Evolutionary conservation across 2,888 invertebrate genomes (phyloP).

Genomic region (Drosophila seclusa): DNA sequence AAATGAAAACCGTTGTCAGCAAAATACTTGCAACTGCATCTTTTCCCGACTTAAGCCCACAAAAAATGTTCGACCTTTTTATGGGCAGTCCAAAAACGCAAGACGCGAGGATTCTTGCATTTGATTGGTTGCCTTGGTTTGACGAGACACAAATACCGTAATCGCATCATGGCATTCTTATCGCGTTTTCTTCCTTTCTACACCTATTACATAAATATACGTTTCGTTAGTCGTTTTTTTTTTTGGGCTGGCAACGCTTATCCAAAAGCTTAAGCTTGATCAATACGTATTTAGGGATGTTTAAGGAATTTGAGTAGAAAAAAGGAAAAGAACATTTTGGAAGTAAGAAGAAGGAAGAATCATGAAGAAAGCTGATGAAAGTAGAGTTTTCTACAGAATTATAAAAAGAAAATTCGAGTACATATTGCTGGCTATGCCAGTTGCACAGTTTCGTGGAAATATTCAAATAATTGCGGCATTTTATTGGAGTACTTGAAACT

Average conservation of each 20-base stretch:
- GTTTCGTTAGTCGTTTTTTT: background rate
- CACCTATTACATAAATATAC: background rate
- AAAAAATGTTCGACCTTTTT: slow-evolving; percentile 40
- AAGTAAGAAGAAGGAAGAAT: background rate
- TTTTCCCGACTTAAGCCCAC: slow-evolving; percentile 31
- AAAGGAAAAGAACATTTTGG: background rate
- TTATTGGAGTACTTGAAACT: slow-evolving; percentile 1
- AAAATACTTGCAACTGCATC: slow-evolving; percentile 29
- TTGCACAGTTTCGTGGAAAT: background rate
- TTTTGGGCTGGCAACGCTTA: background rate
- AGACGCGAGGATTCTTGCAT: slow-evolving; percentile 10
- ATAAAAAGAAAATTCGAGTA: background rate
- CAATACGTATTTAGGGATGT: background rate
- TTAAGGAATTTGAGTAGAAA: background rate
- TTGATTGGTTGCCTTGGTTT: slow-evolving; percentile 16
- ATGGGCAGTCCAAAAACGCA: slow-evolving; percentile 6
- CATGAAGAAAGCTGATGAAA: background rate
- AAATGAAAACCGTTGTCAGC: slow-evolving; percentile 35
- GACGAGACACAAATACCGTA: slow-evolving; percentile 10
- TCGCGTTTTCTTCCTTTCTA: background rate
- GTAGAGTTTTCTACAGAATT: background rate
- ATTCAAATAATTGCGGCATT: background rate
- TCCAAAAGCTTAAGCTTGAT: background rate
- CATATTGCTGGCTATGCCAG: background rate
- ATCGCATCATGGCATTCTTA: slow-evolving; percentile 29